Evolutionary conservation across 2,888 invertebrate species (phyloP).

Genomic region (Hipparchia semele): DNA sequence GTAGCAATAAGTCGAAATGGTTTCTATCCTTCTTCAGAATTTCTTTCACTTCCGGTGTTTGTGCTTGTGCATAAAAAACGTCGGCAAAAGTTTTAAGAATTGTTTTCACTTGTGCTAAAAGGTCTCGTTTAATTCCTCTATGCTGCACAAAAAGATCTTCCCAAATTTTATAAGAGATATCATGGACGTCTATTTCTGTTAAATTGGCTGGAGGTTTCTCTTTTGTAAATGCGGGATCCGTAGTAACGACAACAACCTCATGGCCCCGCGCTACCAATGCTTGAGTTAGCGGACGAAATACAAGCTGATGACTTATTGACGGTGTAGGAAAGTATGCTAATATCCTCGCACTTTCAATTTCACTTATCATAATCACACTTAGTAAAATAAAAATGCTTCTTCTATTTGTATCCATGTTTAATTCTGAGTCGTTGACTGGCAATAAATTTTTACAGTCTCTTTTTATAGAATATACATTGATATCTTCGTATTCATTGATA

Average conservation of each 20-base stretch:
- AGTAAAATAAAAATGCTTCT: constrained; percentile 1
- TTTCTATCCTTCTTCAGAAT: constrained; percentile 43
- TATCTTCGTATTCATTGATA: background rate
- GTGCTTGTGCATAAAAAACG: constrained; percentile 45
- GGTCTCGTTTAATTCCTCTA: constrained; percentile 16
- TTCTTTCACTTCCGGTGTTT: constrained; percentile 43
- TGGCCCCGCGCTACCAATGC: constrained; percentile 54
- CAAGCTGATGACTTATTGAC: constrained; percentile 56
- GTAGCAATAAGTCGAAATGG: constrained; percentile 43
- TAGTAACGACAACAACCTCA: constrained; percentile 47
- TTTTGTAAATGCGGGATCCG: constrained; percentile 48
- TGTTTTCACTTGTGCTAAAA: constrained; percentile 20
- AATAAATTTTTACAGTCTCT: background rate
- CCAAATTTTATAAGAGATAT: constrained; percentile 49
- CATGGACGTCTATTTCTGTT: constrained; percentile 54
- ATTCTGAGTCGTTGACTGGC: background rate
- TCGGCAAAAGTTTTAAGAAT: constrained; percentile 29
- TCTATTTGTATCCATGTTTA: constrained; percentile 9
- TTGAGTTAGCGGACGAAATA: constrained; percentile 52
- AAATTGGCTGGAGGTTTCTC: constrained; percentile 47
- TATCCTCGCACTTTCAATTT: constrained; percentile 52
- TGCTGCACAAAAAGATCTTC: constrained; percentile 17
- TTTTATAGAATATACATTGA: background rate
- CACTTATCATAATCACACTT: background rate
- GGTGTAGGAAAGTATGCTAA: constrained; percentile 56